A percentile compares a stretch with the other conserved stretches of the same genome.
Conservation (phyloP, 64 coral and sea anemone genomes). For the Acropora tenuis region DNA sequence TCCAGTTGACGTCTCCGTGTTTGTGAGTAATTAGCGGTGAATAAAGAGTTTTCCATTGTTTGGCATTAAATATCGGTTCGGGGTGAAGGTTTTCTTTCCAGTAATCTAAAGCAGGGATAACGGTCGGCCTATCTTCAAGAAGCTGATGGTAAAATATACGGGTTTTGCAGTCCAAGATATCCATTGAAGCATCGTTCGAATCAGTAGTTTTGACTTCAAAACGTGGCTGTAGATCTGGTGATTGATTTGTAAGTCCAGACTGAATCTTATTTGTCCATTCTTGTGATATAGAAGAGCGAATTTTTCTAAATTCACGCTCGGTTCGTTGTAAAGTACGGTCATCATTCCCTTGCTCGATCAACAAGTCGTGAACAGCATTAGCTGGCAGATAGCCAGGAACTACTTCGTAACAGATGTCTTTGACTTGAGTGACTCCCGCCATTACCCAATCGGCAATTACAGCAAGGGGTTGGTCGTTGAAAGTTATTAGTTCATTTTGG, state of each 20-base stretch:
- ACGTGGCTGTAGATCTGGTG: background rate
- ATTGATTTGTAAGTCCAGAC: background rate
- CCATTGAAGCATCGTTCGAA: background rate
- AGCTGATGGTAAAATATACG: background rate
- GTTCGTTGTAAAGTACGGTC: background rate
- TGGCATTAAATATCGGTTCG: background rate
- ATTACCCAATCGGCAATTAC: background rate
- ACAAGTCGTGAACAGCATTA: background rate
- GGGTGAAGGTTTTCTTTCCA: background rate
- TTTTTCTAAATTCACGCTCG: background rate
- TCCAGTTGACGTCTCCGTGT: background rate
- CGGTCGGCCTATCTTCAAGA: background rate
- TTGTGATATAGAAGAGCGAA: background rate
- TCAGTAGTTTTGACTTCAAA: background rate
- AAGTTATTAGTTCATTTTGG: background rate
- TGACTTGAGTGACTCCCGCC: background rate
- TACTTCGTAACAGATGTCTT: background rate
- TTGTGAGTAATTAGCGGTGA: background rate
- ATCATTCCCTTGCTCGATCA: background rate
- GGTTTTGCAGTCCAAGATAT: background rate
- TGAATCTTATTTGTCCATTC: background rate
- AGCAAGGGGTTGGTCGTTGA: background rate
- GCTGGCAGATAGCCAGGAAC: background rate
- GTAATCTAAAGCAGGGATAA: background rate
- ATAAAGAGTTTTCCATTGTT: conserved; percentile 1